Percentiles rank a stretch among this genome's conserved stretches.
Conservation (phyloP, 2,888 invertebrate species). For the Scaptomyza caliginosa region DNA sequence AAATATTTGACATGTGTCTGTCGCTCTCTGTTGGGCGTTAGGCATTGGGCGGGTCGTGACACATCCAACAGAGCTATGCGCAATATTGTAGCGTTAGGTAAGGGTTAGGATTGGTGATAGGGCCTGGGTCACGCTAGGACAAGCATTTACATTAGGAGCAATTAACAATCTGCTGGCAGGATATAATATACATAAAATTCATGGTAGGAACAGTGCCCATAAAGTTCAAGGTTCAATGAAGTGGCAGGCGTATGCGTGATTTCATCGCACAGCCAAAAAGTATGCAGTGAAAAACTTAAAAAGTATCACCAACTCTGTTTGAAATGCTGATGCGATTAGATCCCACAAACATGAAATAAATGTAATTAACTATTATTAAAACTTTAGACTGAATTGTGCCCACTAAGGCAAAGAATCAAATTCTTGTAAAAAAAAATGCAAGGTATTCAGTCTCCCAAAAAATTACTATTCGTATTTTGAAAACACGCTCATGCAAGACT, state of each 20-base stretch:
- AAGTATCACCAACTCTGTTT: neutral
- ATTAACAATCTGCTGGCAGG: slow-evolving; percentile 59
- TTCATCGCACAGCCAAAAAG: slow-evolving; percentile 49
- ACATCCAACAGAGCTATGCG: slow-evolving; percentile 1
- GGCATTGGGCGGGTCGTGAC: neutral
- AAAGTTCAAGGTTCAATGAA: slow-evolving; percentile 55
- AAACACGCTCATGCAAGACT: too few species aligned
- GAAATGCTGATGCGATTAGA: too few species aligned
- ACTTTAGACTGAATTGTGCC: too few species aligned
- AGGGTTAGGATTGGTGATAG: neutral
- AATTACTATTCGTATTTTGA: too few species aligned
- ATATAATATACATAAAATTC: slow-evolving; percentile 44
- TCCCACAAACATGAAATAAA: too few species aligned
- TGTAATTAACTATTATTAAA: too few species aligned
- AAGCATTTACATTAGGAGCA: slow-evolving; percentile 56
- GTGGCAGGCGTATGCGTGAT: slow-evolving; percentile 40
- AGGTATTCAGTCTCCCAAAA: too few species aligned
- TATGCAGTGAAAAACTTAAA: slow-evolving; percentile 42
- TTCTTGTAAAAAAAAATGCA: too few species aligned
- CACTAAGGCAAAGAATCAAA: too few species aligned
- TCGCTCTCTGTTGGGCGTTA: slow-evolving; percentile 9
- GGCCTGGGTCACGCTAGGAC: slow-evolving; percentile 24
- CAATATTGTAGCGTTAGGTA: too few species aligned
- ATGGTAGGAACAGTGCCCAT: slow-evolving; percentile 7
- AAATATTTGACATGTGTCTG: slow-evolving; percentile 73